Evolutionary conservation across 92 coral and sea anemone species (phyloP).

Genomic region (Blastomussa wellsi): DNA sequence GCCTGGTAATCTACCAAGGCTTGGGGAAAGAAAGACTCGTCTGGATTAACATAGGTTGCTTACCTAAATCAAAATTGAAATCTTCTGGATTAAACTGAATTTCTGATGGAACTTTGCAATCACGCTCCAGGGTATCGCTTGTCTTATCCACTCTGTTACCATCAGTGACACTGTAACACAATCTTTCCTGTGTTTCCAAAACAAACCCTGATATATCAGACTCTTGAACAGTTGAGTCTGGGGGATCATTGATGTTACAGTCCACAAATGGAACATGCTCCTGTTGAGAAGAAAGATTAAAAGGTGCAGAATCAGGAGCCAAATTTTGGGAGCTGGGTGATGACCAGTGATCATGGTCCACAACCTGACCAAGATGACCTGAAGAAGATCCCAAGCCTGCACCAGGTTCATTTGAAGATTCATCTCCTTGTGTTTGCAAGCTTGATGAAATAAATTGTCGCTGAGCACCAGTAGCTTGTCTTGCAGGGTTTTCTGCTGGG

Average conservation of each 20-base stretch:
- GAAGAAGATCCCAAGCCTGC: background rate
- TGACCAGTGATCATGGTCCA: background rate
- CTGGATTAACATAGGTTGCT: slow-evolving; percentile 5
- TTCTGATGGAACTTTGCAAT: slow-evolving; percentile 31
- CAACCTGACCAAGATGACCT: background rate
- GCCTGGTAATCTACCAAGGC: background rate
- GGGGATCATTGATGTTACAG: background rate
- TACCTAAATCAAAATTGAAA: slow-evolving; percentile 70
- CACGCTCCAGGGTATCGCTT: slow-evolving; percentile 43
- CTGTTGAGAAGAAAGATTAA: background rate
- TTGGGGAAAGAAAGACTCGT: background rate
- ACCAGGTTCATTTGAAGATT: background rate
- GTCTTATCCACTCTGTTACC: background rate
- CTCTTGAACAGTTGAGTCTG: slow-evolving; percentile 30
- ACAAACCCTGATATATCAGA: background rate
- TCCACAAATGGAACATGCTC: background rate
- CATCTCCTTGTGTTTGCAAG: background rate
- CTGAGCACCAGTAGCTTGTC: background rate
- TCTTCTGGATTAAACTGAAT: slow-evolving; percentile 64
- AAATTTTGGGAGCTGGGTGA: background rate
- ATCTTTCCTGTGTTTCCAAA: background rate
- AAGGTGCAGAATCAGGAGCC: background rate
- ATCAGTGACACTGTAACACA: background rate
- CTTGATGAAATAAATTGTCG: background rate
- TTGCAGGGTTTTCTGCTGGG: background rate